These are phyloP conservation scores for Hyperoplus lanceolatus DNA, from an alignment of 2,797 vertebrate genomes.

Conservation along the genomic window DNA sequence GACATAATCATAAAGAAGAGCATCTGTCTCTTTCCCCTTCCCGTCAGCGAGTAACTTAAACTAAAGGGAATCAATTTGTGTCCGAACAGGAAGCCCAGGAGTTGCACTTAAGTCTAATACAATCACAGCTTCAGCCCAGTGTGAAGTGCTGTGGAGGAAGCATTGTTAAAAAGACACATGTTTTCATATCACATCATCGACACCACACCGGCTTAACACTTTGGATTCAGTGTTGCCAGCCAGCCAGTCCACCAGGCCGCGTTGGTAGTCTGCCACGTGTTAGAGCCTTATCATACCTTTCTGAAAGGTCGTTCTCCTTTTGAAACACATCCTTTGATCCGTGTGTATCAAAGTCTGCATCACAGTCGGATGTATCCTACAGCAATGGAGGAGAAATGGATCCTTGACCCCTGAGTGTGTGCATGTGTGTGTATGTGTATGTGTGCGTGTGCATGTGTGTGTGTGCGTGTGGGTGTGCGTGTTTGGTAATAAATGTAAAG, in stretches of 20 bases:
- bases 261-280: slow-evolving; percentile 19
- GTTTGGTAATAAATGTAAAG: slow-evolving; percentile 1
- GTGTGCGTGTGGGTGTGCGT: no score
- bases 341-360: slow-evolving; percentile 69
- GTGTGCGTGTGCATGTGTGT: neutral
- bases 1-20: slow-evolving; percentile 10
- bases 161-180: no score
- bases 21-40: slow-evolving; percentile 26
- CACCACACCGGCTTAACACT: neutral
- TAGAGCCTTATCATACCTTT: slow-evolving; percentile 21
- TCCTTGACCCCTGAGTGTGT: slow-evolving; percentile 31
- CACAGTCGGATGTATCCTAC: slow-evolving; percentile 53
- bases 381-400: slow-evolving; percentile 32
- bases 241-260: slow-evolving; percentile 5
- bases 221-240: neutral
- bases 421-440: neutral
- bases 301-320: slow-evolving; percentile 71
- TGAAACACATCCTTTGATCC: slow-evolving; percentile 72
- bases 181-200: neutral
- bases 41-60: slow-evolving; percentile 6
- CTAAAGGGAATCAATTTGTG: neutral
- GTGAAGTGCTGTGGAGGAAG: neutral
- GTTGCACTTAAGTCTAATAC: neutral
- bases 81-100: neutral
- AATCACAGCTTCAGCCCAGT: neutral